A percentile compares a stretch with the other conserved stretches of the same genome.
Conservation (phyloP, 1,140 invertebrate species). For the Eupristina koningsbergeri region DNA sequence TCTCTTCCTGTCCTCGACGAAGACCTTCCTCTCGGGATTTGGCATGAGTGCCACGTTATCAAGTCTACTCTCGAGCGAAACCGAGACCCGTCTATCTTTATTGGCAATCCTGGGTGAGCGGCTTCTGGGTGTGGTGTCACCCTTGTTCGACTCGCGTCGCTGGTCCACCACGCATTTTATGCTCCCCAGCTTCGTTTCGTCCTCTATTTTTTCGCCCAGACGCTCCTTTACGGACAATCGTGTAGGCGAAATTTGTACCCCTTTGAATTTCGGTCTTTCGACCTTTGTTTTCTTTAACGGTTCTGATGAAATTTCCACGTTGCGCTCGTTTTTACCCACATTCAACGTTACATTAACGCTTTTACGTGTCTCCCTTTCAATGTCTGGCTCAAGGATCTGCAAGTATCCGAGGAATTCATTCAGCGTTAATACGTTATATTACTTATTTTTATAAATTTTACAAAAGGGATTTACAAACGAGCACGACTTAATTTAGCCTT, state of each 20-base stretch:
- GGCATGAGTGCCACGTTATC: constrained; percentile 67
- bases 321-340: constrained; percentile 67
- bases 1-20: constrained; percentile 74
- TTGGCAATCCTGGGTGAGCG: constrained; percentile 65
- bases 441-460: too few relatives aligned
- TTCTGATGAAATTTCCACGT: constrained; percentile 64
- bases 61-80: constrained; percentile 58
- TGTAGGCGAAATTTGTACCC: constrained; percentile 68
- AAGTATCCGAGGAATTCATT: too few relatives aligned
- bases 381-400: constrained; percentile 57
- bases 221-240: constrained; percentile 82
- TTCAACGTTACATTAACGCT: constrained; percentile 70
- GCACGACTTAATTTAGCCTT: too few relatives aligned
- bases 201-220: constrained; percentile 81
- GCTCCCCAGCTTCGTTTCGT: constrained; percentile 66
- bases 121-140: constrained; percentile 67
- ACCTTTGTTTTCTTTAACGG: constrained; percentile 66
- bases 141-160: constrained; percentile 57
- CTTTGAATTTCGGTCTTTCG: constrained; percentile 78
- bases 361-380: constrained; percentile 60
- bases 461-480: too few relatives aligned
- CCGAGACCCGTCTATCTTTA: constrained; percentile 72
- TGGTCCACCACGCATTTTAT: constrained; percentile 63
- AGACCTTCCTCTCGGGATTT: constrained; percentile 75
- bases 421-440: too few relatives aligned